Evolutionary conservation across 2,113 vertebrate species (phyloP), one percentile per base, ranked within the genome.

Genomic region (Oostethus manadensis): DNA sequence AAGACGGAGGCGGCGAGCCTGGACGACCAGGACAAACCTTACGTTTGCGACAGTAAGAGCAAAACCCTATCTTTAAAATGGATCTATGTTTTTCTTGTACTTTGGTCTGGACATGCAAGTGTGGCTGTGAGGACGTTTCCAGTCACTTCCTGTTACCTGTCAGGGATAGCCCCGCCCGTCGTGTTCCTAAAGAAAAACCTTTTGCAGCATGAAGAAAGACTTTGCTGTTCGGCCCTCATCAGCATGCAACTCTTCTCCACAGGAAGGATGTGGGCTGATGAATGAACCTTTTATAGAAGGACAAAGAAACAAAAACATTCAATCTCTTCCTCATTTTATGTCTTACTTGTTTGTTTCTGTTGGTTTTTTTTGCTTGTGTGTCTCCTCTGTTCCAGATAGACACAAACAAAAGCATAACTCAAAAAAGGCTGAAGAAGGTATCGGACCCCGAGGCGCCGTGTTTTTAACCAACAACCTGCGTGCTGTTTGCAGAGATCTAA

Each of bases 1-100:
- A 93, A 91, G 81, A 90, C 92, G 4, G 95, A 98, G 45, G 87
- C 93, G 1, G 87, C 90, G 62, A 91, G 89, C 70, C 86, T 74
- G 22, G 96, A 98, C 21, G 96, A 99, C 76, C 94, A 95, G 33
- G 96, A 99, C 84, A 99, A 98, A 84, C 96, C 96, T 71, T 99
- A 97, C 84, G 93, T 98, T 89, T 99, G 96, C 86, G 96, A 99
- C 91, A 99, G 96, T 99, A 93, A 95, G 95, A 23, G 26, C 18
- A 51, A 20, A 46, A 44, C 33, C 2, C 21, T 1, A 11, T 0
- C 13, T 17, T 33, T 14, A 58, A 48, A 22, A 4, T 55, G 61
- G 48, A 56, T 66, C 22, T 1, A 26, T 40, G 29, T 21, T 16
- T 60, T 51, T 48, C 5, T 1, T 40, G 54, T 48, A 44, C 20